Conservation (phyloP, 2,888 invertebrate genomes). For the Hemaris fuciformis region DNA sequence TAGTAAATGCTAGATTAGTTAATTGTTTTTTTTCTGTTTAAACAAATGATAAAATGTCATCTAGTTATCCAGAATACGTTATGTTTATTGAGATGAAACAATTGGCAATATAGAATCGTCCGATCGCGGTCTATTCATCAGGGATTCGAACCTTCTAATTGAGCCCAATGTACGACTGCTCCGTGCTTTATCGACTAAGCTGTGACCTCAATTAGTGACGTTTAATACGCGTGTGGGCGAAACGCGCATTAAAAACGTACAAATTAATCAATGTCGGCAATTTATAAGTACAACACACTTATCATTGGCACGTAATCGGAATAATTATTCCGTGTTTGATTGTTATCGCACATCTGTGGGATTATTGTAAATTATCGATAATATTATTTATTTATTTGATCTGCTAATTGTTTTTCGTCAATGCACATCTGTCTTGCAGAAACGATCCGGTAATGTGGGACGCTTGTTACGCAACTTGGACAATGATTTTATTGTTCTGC, state of each 20-base stretch:
- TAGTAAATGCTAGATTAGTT: too few relatives aligned
- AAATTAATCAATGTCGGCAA: background rate
- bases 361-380: background rate
- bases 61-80: too few relatives aligned
- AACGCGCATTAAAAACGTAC: background rate
- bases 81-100: too few relatives aligned
- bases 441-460: background rate
- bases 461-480: background rate
- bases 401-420: background rate
- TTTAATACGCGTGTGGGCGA: background rate
- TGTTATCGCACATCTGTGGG: background rate
- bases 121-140: too few relatives aligned
- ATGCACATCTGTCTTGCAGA: background rate
- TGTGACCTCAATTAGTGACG: background rate
- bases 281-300: background rate
- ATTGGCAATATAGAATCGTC: background rate
- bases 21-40: too few relatives aligned
- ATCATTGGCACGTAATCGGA: background rate
- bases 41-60: too few relatives aligned
- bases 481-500: background rate
- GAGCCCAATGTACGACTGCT: background rate
- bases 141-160: too few relatives aligned
- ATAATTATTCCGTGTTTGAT: conserved; percentile 2
- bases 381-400: background rate
- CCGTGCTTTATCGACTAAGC: background rate